Evolutionary conservation across 2,113 vertebrate species (phyloP).

Genomic region (Misgurnus mizolepis): DNA sequence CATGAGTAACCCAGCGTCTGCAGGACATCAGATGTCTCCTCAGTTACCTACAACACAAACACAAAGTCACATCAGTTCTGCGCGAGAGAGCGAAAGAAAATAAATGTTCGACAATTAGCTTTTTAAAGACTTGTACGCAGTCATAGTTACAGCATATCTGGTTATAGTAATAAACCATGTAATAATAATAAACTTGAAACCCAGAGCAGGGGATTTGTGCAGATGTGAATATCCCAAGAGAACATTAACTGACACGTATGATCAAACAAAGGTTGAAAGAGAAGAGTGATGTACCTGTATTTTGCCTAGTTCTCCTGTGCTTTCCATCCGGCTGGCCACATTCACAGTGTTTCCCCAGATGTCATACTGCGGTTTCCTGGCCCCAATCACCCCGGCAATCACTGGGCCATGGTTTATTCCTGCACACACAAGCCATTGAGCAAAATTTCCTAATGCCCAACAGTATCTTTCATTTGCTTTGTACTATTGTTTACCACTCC

Average conservation of each 20-base stretch:
- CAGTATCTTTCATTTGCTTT: neutral
- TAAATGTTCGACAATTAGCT: neutral
- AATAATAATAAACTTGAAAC: neutral
- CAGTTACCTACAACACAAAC: slow-evolving; percentile 81
- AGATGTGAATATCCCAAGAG: too few relatives aligned
- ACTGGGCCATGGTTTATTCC: slow-evolving; percentile 97
- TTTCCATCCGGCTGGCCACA: slow-evolving; percentile 97
- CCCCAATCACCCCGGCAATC: slow-evolving; percentile 95
- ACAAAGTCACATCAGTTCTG: neutral
- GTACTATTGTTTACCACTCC: neutral
- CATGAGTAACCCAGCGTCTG: slow-evolving; percentile 89
- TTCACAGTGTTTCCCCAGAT: slow-evolving; percentile 99
- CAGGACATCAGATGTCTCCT: slow-evolving; percentile 86
- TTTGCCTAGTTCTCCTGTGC: slow-evolving; percentile 91
- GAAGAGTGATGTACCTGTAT: slow-evolving; percentile 83
- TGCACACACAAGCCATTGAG: slow-evolving; percentile 54
- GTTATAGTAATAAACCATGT: too few relatives aligned
- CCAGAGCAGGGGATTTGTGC: neutral
- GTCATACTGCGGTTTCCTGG: slow-evolving; percentile 97
- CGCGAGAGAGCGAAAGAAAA: neutral
- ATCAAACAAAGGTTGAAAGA: too few relatives aligned
- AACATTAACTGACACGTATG: too few relatives aligned
- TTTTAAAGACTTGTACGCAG: neutral
- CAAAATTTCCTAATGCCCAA: neutral
- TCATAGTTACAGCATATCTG: too few relatives aligned